Conservation (phyloP, 92 coral and sea anemone species). For the Heliopora coerulea region DNA sequence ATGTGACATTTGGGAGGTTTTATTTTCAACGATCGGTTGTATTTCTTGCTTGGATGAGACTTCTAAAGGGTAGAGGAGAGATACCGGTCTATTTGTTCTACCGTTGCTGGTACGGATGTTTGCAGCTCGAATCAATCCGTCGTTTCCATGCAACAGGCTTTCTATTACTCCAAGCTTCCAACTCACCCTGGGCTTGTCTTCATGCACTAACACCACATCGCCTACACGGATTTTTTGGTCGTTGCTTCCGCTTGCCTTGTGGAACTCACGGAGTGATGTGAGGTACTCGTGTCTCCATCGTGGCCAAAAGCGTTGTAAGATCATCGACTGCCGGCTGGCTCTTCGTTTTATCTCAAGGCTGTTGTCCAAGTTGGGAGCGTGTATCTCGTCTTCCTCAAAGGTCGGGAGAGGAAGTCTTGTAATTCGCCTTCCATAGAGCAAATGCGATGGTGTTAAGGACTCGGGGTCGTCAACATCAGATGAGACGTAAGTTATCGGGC, state of each 20-base stretch:
- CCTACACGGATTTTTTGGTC: conserved; percentile 35
- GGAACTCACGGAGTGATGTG: conserved; percentile 52
- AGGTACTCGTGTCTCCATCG: conserved; percentile 57
- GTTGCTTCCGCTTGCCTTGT: conserved; percentile 43
- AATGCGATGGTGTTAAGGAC: conserved; percentile 43
- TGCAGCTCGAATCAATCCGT: conserved; percentile 56
- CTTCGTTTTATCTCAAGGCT: conserved; percentile 5
- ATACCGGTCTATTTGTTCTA: conserved; percentile 48
- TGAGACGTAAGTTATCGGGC: conserved; percentile 40
- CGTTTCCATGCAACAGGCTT: conserved; percentile 43
- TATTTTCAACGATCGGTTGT: neutral
- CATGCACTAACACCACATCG: conserved; percentile 48
- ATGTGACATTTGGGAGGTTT: too few relatives aligned
- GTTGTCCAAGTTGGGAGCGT: conserved; percentile 25
- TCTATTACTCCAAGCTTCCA: conserved; percentile 60
- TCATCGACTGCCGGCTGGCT: neutral
- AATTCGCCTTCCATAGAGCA: conserved; percentile 32
- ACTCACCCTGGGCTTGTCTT: conserved; percentile 40
- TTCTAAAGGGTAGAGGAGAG: conserved; percentile 53
- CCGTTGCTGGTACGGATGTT: conserved; percentile 52
- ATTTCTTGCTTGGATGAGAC: conserved; percentile 20
- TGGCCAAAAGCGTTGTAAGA: conserved; percentile 40
- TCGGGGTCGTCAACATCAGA: conserved; percentile 30
- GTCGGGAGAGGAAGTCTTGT: neutral
- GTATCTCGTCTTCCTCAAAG: conserved; percentile 4